Evolutionary conservation across 2,797 vertebrate species (phyloP), one percentile per base, ranked within the genome.

Genomic region (Helostoma temminkii): DNA sequence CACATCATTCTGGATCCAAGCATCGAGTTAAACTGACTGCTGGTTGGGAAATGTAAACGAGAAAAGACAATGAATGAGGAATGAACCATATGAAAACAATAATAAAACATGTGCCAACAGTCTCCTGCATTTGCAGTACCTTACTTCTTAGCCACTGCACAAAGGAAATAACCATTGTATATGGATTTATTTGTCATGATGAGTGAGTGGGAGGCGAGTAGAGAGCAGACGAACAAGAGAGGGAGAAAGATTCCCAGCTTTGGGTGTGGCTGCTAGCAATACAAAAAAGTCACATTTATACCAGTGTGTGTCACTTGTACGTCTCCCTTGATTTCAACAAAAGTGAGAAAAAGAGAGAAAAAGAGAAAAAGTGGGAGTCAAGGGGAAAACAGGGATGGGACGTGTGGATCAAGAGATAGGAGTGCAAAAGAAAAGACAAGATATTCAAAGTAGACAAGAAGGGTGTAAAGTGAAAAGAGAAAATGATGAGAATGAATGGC

Each of bases 231-330:
- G 26, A 22, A n/a, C 58, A 21, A 49, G 43, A 39, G 4, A n/a
- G 16, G 16, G 12, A 43, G 36, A 53, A 4, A 57, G 21, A 81
- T 80, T 80, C 73, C 70, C 64, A 78, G 73, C 36, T 48, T 71
- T 85, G 86, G 85, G 83, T 78, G 83, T 83, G 87, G 80, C 73
- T 58, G 50, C n/a, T 47, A 62, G 34, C 63, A 55, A 77, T 74
- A 54, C 47, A 67, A 71, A 64, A 10, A 71, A 39, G 9, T 36
- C 10, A 54, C 18, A 57, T 82, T 75, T 60, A 63, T 59, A 69
- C 46, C 34, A 37, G 22, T 19, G 0, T 18, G 22, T 19, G 0
- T 18, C 60, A 47, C 58, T 57, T 59, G 24, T 54, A 60, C 56
- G 39, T 82, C 80, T 69, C 80, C 16, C 25, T 43, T 60, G 68